Base-by-base conservation (phyloP, 2,113 vertebrate genomes). In the Acrocephalus kingi region DNA sequence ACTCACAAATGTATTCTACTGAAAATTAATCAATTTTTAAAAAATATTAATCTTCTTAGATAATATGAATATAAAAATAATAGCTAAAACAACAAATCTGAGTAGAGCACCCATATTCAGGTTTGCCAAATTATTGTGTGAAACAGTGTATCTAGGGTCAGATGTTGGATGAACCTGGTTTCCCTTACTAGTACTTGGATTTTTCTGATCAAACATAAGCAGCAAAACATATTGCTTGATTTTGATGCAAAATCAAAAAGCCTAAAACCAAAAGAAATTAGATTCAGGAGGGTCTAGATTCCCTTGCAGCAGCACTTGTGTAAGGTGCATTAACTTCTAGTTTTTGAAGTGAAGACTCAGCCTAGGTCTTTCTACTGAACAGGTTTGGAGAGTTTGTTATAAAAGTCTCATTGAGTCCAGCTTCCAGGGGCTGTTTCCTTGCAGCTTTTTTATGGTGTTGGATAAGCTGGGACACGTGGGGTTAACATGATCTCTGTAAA, bases 381-480 rank as follows among this genome's bases (percentile, higher is more conserved):
- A 41, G 24, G 3, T 67, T 54, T 63, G 52, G n/a, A 66, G 37
- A 31, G 14, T 52, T 66, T 64, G 10, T 24, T 75, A 8, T 2
- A 30, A 59, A 84, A 55, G 7, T 55, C 18, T 35, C 0, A 1
- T 17, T 20, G 25, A 13, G 7, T 54, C 21, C 33, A 46, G 25
- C 21, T 67, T 13, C 24, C 59, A 28, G 59, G 5, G 9, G 15
- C 25, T 23, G 48, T 41, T 82, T 45, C 11, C 20, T 37, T 46
- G 48, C 4, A n/a, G 16, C 6, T 63, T 63, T 69, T 69, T 66
- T 24, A 15, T 41, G 21, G 19, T 31, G n/a, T 20, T 28, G 33
- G 39, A 31, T 43, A 15, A 24, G 2, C 3, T 30, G 35, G 25
- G 28, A 25, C 37, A 35, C 0, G 1, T 25, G 43, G 7, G 48